These are phyloP conservation scores for Mesembrinibis cayennensis DNA, from an alignment of 2,113 vertebrate species.

Conservation along the genomic window DNA sequence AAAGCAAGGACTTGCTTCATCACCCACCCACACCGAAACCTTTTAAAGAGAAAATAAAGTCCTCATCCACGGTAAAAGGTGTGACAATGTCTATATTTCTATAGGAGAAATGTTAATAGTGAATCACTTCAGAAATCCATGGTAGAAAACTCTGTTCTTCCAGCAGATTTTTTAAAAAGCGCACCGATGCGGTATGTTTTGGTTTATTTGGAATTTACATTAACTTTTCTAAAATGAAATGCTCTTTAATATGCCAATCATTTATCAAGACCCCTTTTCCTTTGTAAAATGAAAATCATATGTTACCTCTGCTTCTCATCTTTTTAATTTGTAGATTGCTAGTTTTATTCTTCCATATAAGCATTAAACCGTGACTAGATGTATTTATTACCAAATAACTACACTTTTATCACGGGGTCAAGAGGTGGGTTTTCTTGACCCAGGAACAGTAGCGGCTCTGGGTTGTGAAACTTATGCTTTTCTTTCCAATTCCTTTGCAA, in stretches of 20 bases:
- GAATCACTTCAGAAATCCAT: constrained; percentile 40
- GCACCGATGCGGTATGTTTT: neutral
- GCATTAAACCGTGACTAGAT: neutral
- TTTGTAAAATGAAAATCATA: neutral
- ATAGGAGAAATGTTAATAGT: constrained; percentile 33
- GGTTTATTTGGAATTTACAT: constrained; percentile 17
- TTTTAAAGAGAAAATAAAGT: constrained; percentile 1
- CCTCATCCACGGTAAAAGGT: constrained; percentile 21
- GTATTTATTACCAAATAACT: constrained; percentile 31
- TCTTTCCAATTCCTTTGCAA: neutral
- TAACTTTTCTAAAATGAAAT: constrained; percentile 35
- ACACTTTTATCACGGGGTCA: neutral
- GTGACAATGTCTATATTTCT: constrained; percentile 48
- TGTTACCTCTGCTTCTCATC: neutral
- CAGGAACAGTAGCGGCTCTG: neutral
- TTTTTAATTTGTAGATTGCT: constrained; percentile 43
- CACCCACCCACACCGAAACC: neutral
- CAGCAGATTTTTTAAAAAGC: constrained; percentile 25
- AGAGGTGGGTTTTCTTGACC: constrained; percentile 1
- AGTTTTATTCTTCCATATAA: constrained; percentile 3
- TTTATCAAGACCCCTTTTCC: neutral
- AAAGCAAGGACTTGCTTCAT: neutral
- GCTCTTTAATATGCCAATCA: constrained; percentile 47
- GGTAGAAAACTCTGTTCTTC: constrained; percentile 61
- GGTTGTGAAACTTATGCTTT: neutral